Evolutionary conservation across 2,113 vertebrate species (phyloP), one percentile per base, ranked within the genome.

Genomic region (Chitala chitala): DNA sequence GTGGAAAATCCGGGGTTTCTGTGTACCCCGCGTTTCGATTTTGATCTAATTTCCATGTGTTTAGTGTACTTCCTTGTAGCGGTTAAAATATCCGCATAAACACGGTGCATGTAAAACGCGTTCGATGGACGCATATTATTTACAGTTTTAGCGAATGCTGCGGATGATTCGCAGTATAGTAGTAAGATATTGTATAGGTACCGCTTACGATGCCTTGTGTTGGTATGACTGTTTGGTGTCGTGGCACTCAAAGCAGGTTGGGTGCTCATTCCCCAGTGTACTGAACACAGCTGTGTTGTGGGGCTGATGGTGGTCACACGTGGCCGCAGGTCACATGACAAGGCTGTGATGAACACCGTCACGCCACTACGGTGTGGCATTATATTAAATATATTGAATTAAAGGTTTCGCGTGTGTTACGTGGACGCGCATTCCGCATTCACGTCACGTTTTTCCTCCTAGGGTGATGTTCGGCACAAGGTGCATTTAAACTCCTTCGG

Each of bases 401-500:
- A 63, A 63, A 33, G 5, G 59, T 63, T 63, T 8, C 17, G 33
- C 36, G 12, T 63, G 31, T 51, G 17, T 50, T 33, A 69, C 46
- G 36, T 38, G 33, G 17, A 59, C 26, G 33, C 12, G 17, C 33
- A 15, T 59, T 17, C 33, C 26, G 33, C n/a, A 46, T 50, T 70
- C 33, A 17, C 40, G 17, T 22, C 3, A 3, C 2, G 36, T 36
- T 1, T 69, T 68, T 46, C 48, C 12, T 61, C 26, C 53, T 46
- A 95, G 94, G 89, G 92, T 73, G 94, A 95, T 0, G 84, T 92
- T 77, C 88, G 92, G 72, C 92, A 92, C 70, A 94, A 91, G 61
- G 93, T 94, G 50, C 93, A 93, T 64, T 89, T 94, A 61, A 94
- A 94, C 79, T 93, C 92, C 0, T 95, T 95, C 70, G 94, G 94